A percentile compares a stretch with the other conserved stretches of the same genome.
These are phyloP conservation scores for Ameiurus melas DNA, from an alignment of 2,113 vertebrate genomes.

Conservation along the genomic window DNA sequence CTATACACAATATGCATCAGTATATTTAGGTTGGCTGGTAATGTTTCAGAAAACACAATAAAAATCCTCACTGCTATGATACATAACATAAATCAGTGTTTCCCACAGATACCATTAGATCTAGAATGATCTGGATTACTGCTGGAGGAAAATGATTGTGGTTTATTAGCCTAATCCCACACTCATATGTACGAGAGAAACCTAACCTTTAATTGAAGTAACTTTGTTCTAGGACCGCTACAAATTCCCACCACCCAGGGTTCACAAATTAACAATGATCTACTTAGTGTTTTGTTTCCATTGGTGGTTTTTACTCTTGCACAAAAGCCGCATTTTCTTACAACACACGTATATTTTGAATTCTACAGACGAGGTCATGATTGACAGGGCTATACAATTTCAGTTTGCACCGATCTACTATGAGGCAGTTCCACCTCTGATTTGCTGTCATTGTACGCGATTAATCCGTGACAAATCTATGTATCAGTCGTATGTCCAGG, in stretches of 20 bases:
- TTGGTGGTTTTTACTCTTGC: background rate
- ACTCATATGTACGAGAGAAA: background rate
- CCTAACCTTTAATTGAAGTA: background rate
- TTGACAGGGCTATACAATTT: background rate
- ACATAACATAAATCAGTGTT: background rate
- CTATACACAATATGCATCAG: background rate
- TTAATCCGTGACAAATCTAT: conserved; percentile 16
- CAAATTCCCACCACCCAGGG: background rate
- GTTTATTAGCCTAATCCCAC: background rate
- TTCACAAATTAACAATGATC: background rate
- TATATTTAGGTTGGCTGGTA: background rate
- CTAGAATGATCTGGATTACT: background rate
- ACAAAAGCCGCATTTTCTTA: background rate
- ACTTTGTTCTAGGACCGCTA: background rate
- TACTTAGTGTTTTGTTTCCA: background rate
- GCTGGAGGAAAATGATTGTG: background rate
- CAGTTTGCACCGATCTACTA: background rate
- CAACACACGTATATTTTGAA: background rate
- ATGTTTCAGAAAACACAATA: background rate
- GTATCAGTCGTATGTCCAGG: conserved; percentile 9
- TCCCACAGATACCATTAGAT: background rate
- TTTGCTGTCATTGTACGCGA: conserved; percentile 15
- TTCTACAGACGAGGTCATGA: background rate
- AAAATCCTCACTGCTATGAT: background rate
- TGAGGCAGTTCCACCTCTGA: background rate